phyloP scores from a whole-genome alignment of 1,140 invertebrate species.

The Metopolophium dirhodum region DNA sequence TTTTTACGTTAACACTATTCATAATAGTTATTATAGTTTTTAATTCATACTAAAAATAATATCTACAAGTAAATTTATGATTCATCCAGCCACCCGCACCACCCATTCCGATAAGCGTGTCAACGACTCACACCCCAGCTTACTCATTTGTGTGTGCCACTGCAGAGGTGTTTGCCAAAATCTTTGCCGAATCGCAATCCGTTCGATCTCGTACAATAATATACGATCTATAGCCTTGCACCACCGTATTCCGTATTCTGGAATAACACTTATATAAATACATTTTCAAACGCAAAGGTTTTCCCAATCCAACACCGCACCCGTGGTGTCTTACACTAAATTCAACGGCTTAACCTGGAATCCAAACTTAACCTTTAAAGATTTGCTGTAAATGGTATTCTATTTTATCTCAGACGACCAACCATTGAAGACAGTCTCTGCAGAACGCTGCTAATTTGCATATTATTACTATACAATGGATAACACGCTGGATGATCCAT shows the following conservation, averaged over 20 bases:
- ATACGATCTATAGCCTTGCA: not conserved
- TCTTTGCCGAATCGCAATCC: not conserved
- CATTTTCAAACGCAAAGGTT: not conserved
- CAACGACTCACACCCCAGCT: not conserved
- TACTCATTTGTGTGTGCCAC: not conserved
- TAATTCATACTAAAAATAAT: not conserved
- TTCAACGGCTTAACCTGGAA: too few relatives aligned
- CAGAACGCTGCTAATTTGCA: not conserved
- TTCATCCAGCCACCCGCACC: not conserved
- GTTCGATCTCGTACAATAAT: not conserved
- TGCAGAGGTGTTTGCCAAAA: not conserved
- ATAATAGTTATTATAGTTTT: not conserved
- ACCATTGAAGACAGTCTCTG: not conserved
- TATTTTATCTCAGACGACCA: too few relatives aligned
- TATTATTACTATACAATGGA: too few relatives aligned
- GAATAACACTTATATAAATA: not conserved
- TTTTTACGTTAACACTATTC: not conserved
- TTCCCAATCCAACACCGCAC: too few relatives aligned
- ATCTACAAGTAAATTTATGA: not conserved
- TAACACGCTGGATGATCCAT: too few relatives aligned
- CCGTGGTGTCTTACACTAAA: too few relatives aligned
- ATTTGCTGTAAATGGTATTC: too few relatives aligned
- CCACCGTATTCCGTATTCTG: too few relatives aligned
- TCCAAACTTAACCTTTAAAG: too few relatives aligned
- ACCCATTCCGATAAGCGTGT: not conserved